These are phyloP conservation scores for Zhuqinia jingwanae DNA, from an alignment of 2,888 invertebrate genomes.

Conservation along the genomic window DNA sequence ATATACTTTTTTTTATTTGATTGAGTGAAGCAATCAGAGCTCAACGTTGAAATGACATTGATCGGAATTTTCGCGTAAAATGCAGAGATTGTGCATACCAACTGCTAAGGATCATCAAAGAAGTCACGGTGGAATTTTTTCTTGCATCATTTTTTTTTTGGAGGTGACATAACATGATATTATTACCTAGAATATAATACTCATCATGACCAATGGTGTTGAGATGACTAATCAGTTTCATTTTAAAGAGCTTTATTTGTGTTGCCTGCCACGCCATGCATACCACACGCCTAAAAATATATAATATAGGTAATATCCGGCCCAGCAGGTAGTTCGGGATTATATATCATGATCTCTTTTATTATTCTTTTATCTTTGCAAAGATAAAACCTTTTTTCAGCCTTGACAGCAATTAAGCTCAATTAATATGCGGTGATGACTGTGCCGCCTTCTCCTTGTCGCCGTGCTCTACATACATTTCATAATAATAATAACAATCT, in stretches of 20 bases:
- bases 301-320: constrained; percentile 12
- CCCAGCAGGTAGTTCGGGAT: constrained; percentile 23
- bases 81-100: background rate
- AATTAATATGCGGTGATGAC: constrained; percentile 33
- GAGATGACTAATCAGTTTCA: constrained; percentile 21
- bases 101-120: constrained; percentile 12
- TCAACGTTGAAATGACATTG: constrained; percentile 48
- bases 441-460: constrained; percentile 63
- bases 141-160: background rate
- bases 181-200: constrained; percentile 15
- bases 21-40: constrained; percentile 44
- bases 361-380: background rate
- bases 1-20: no score
- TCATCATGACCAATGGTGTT: background rate
- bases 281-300: no score
- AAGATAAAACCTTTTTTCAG: background rate
- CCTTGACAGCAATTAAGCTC: constrained; percentile 69
- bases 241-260: background rate
- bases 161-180: constrained; percentile 23
- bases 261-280: no score
- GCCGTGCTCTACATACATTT: constrained; percentile 43
- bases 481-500: background rate
- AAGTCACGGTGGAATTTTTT: background rate
- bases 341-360: constrained; percentile 12
- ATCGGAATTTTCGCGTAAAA: constrained; percentile 8